Conservation (phyloP, 2,113 vertebrate genomes). For the Alces alces region DNA sequence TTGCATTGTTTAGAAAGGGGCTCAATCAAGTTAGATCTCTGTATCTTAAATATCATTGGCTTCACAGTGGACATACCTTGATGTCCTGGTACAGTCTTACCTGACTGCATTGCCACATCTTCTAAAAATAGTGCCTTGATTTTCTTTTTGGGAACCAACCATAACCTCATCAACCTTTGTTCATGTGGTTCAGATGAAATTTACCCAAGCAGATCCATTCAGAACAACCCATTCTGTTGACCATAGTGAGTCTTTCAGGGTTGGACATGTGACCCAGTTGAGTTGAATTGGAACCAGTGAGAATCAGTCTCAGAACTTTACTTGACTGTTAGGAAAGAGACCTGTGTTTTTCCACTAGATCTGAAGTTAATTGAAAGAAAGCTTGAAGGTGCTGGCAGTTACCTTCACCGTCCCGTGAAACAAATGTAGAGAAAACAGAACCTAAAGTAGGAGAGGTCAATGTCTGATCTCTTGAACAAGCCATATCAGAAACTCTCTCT, state of each 20-base stretch:
- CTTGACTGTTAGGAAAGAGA: background rate
- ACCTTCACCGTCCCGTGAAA: background rate
- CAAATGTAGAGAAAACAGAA: background rate
- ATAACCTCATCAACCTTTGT: background rate
- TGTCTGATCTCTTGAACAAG: background rate
- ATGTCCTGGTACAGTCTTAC: background rate
- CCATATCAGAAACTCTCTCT: background rate
- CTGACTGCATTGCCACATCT: background rate
- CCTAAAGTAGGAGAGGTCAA: background rate
- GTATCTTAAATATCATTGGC: background rate
- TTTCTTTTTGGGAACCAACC: background rate
- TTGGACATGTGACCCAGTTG: background rate
- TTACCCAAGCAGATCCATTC: background rate
- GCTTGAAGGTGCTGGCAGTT: background rate
- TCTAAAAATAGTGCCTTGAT: background rate
- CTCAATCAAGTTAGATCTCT: background rate
- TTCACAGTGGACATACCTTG: background rate
- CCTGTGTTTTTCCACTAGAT: background rate
- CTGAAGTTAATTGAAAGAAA: background rate
- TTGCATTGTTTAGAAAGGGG: background rate
- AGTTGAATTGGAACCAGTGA: background rate
- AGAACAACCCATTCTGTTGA: background rate
- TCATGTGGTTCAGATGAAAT: background rate
- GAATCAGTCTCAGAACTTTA: background rate
- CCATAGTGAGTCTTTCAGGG: background rate